phyloP scores from a whole-genome alignment of 2,797 vertebrate species.

The Pantherophis alleghaniensis region DNA sequence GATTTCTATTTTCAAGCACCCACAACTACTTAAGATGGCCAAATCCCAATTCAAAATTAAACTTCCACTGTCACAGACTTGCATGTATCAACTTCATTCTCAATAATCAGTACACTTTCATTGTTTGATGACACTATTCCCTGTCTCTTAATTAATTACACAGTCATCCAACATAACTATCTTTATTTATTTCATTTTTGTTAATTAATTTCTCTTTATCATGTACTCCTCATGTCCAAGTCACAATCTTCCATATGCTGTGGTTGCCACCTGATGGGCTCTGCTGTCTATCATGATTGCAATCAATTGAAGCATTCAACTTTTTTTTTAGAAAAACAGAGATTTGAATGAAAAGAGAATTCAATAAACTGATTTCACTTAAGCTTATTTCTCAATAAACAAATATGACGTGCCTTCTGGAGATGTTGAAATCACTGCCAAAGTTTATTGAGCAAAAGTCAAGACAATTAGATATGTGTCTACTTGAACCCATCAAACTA shows the following conservation, averaged over 20 bases:
- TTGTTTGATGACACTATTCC: neutral
- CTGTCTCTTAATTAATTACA: neutral
- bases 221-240: neutral
- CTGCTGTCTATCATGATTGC: neutral
- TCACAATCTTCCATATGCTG: neutral
- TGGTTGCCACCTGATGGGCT: neutral
- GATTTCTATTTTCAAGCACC: neutral
- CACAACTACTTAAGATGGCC: neutral
- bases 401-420: neutral
- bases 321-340: neutral
- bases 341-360: neutral
- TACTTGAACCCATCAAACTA: neutral
- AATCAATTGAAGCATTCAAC: neutral
- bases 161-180: neutral
- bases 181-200: neutral
- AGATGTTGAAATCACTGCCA: conserved; percentile 6
- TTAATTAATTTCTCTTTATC: neutral
- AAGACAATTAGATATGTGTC: neutral
- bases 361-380: neutral
- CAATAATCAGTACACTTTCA: neutral
- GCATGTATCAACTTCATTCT: neutral
- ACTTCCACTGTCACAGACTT: neutral
- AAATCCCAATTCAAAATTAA: neutral
- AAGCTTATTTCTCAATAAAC: neutral
- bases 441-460: conserved; percentile 6